Evolutionary conservation across 2,888 invertebrate species (phyloP).

Genomic region (Agrotis clavis): DNA sequence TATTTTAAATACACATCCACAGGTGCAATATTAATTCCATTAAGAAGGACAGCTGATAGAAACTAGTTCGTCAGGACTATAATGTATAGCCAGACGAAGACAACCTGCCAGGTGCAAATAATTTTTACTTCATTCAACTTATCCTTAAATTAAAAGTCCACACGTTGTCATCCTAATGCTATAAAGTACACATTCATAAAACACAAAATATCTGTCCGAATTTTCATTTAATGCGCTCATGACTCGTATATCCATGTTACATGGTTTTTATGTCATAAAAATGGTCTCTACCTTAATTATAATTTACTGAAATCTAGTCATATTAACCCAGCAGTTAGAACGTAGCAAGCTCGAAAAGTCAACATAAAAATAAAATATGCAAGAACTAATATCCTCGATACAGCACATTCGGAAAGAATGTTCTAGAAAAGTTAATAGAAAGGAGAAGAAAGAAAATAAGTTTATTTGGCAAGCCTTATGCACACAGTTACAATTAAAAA

Average conservation of each 20-base stretch:
- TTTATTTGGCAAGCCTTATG: too few relatives aligned
- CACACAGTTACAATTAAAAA: too few relatives aligned
- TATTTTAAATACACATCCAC: conserved; percentile 3
- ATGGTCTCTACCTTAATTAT: not conserved
- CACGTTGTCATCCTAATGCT: not conserved
- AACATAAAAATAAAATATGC: conserved; percentile 28
- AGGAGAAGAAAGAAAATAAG: too few relatives aligned
- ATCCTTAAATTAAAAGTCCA: not conserved
- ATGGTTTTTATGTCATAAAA: not conserved
- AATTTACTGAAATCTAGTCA: not conserved
- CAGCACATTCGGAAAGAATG: conserved; percentile 13
- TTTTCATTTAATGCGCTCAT: not conserved
- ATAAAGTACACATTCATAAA: not conserved
- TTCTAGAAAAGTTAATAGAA: conserved; percentile 30
- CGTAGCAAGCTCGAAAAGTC: conserved; percentile 9
- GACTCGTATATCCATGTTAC: not conserved
- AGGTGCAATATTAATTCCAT: conserved; percentile 16
- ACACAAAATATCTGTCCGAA: not conserved
- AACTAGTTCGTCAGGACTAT: conserved; percentile 8
- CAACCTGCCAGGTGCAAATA: not conserved
- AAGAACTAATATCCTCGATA: conserved; percentile 25
- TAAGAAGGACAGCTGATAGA: conserved; percentile 2
- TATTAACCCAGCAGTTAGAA: not conserved
- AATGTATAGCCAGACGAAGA: not conserved
- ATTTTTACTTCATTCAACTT: conserved; percentile 7